Percentiles rank a stretch among this genome's conserved stretches.
Evolutionary conservation across 1,140 invertebrate species (phyloP).

Genomic region (Periplaneta americana): DNA sequence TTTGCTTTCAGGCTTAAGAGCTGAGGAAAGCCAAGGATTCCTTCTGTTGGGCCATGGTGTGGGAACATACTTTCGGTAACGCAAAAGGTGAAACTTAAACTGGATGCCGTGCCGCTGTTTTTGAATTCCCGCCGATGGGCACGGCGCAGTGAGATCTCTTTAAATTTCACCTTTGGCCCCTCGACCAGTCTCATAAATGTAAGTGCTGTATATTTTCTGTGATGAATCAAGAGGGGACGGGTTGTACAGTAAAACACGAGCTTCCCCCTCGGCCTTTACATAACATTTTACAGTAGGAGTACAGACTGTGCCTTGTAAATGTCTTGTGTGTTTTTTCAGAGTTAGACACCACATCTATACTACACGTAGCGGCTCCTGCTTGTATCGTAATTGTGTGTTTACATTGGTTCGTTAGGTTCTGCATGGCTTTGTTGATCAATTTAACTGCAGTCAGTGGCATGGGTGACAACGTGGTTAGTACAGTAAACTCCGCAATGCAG

Average conservation of each 20-base stretch:
- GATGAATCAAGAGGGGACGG: conserved; percentile 10
- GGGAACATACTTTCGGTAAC: background rate
- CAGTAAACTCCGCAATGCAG: background rate
- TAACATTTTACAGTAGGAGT: background rate
- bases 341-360: background rate
- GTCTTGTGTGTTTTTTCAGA: background rate
- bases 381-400: background rate
- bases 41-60: no score
- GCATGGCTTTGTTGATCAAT: background rate
- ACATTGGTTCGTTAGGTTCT: background rate
- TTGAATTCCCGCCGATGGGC: background rate
- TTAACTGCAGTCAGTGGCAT: background rate
- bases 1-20: background rate
- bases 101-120: background rate
- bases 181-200: background rate
- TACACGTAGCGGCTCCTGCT: background rate
- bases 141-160: background rate
- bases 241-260: background rate
- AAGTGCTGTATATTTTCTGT: conserved; percentile 12
- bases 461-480: background rate
- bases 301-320: conserved; percentile 14
- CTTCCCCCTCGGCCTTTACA: conserved; percentile 8
- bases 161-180: background rate
- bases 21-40: no score
- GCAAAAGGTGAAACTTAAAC: background rate